Evolutionary conservation across 2,113 vertebrate species (phyloP).

Genomic region (Xenotilapia longispinis): DNA sequence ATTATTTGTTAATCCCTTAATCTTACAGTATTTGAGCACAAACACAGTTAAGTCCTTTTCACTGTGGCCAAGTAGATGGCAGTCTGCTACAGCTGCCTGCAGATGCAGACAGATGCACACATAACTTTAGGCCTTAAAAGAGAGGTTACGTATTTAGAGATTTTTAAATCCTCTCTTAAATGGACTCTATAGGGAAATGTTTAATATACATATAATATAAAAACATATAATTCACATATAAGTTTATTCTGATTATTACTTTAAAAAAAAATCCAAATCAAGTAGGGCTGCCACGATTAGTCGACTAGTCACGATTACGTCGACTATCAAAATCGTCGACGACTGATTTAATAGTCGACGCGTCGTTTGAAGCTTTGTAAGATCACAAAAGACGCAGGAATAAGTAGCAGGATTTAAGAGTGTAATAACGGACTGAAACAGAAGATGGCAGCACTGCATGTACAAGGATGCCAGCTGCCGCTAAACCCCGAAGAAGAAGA

Average conservation of each 20-base stretch:
- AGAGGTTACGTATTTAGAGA: background rate
- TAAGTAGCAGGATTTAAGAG: too few species aligned
- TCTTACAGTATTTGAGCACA: background rate
- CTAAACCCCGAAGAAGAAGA: too few species aligned
- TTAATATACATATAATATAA: background rate
- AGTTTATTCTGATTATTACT: background rate
- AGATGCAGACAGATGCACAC: background rate
- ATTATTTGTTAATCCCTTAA: background rate
- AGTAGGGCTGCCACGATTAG: background rate
- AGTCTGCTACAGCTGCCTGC: background rate
- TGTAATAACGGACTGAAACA: too few species aligned
- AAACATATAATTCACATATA: background rate
- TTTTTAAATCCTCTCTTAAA: background rate
- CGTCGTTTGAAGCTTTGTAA: too few species aligned
- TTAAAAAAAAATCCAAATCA: rapidly evolving
- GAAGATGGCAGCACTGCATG: too few species aligned
- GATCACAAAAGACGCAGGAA: too few species aligned
- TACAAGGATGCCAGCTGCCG: too few species aligned
- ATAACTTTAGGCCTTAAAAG: background rate
- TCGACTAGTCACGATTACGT: too few species aligned
- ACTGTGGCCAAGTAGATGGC: background rate
- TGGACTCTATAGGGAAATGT: background rate
- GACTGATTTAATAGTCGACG: too few species aligned
- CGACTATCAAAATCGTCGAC: too few species aligned
- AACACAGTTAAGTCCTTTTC: background rate